Percentiles rank a stretch among this genome's conserved stretches.
Evolutionary conservation across 2,797 vertebrate species (phyloP).

Genomic region (Peromyscus aztecus): DNA sequence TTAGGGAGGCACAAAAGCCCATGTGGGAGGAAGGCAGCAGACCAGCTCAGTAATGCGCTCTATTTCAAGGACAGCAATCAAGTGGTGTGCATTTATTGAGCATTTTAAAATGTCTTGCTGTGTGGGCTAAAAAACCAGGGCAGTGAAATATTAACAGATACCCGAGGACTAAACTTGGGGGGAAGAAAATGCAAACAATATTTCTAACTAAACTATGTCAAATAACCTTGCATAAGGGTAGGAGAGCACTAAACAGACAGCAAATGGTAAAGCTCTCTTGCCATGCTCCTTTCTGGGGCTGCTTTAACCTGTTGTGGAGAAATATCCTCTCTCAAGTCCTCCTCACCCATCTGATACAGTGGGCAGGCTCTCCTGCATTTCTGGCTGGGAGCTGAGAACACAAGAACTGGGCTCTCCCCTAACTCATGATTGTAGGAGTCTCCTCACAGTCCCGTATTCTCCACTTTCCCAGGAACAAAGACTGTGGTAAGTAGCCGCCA

Average conservation of each 20-base stretch:
- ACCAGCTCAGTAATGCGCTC: neutral
- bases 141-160: neutral
- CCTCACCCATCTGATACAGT: neutral
- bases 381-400: neutral
- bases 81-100: slow-evolving; percentile 43
- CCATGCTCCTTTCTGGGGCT: neutral
- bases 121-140: neutral
- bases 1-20: slow-evolving; percentile 27
- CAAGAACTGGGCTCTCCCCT: neutral
- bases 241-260: neutral
- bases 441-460: neutral
- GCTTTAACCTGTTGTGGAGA: neutral
- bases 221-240: neutral
- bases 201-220: neutral
- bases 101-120: slow-evolving; percentile 45
- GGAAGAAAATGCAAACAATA: slow-evolving; percentile 44
- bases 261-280: neutral
- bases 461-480: neutral
- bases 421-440: neutral
- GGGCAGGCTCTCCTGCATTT: neutral
- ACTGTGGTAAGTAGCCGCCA: neutral
- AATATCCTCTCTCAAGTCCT: neutral
- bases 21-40: neutral
- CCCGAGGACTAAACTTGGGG: neutral
- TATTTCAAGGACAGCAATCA: slow-evolving; percentile 42